These are phyloP conservation scores for Lithosia quadra DNA, from an alignment of 2,888 invertebrate species.

Conservation along the genomic window DNA sequence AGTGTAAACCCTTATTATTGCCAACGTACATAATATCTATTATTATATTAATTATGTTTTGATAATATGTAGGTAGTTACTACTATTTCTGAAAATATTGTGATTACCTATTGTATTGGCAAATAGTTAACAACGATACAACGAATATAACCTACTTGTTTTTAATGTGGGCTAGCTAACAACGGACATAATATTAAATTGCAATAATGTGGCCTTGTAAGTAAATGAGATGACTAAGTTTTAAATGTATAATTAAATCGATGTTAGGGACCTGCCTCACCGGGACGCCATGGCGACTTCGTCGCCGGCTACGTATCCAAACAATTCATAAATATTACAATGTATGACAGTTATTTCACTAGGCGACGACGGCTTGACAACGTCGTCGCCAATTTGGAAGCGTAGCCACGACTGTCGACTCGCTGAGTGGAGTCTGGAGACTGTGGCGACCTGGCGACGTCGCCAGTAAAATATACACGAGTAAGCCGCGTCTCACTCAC, in stretches of 20 bases:
- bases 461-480: too few relatives aligned
- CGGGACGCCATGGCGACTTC: too few relatives aligned
- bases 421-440: too few relatives aligned
- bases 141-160: background rate
- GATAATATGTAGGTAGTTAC: background rate
- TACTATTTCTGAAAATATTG: slow-evolving; percentile 4
- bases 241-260: background rate
- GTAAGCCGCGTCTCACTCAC: too few relatives aligned
- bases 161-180: background rate
- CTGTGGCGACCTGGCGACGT: too few relatives aligned
- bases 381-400: too few relatives aligned
- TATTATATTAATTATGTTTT: background rate
- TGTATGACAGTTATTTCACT: too few relatives aligned
- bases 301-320: too few relatives aligned
- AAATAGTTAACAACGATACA: background rate
- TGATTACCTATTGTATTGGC: background rate
- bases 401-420: too few relatives aligned
- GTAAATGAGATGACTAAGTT: slow-evolving; percentile 9
- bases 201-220: slow-evolving; percentile 18
- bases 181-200: background rate
- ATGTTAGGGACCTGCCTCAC: too few relatives aligned
- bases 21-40: background rate
- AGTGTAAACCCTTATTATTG: background rate
- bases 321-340: too few relatives aligned
- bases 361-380: too few relatives aligned